phyloP scores from a whole-genome alignment of 2,888 invertebrate genomes.

The Phasia obesa region DNA sequence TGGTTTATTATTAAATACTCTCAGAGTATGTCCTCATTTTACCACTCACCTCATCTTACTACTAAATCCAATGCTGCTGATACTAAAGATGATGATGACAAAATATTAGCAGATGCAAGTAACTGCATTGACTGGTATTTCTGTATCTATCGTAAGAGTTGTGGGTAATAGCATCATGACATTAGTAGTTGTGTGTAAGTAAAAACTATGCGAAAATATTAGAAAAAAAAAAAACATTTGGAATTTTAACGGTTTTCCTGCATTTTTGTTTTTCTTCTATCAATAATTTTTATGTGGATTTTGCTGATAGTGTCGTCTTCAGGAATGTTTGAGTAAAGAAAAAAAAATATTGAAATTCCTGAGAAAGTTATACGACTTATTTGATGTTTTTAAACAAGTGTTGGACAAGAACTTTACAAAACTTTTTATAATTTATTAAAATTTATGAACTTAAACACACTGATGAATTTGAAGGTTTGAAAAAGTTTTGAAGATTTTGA shows the following conservation, averaged over 20 bases:
- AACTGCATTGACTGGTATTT: conserved; percentile 1
- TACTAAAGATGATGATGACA: conserved; percentile 8
- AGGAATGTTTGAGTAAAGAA: background rate
- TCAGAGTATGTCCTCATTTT: background rate
- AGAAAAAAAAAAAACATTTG: conserved; percentile 12
- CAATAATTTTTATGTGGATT: background rate
- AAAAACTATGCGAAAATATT: conserved; percentile 24
- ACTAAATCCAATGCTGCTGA: background rate
- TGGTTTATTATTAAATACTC: background rate
- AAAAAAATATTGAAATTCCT: background rate
- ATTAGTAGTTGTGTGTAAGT: conserved; percentile 11
- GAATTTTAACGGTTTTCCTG: conserved; percentile 52
- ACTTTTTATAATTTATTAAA: background rate
- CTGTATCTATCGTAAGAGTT: background rate
- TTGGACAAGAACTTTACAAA: background rate
- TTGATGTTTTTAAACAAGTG: background rate
- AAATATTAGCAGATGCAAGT: background rate
- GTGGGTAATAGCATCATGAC: conserved; percentile 4
- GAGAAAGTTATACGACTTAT: background rate
- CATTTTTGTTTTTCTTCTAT: conserved; percentile 13
- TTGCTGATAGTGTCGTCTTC: background rate
- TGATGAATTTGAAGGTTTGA: too few species aligned
- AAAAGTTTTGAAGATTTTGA: too few species aligned
- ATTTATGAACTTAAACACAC: too few species aligned
- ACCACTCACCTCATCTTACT: background rate